Evolutionary conservation across 2,113 vertebrate species (phyloP).

Genomic region (Amphiprion ocellaris): DNA sequence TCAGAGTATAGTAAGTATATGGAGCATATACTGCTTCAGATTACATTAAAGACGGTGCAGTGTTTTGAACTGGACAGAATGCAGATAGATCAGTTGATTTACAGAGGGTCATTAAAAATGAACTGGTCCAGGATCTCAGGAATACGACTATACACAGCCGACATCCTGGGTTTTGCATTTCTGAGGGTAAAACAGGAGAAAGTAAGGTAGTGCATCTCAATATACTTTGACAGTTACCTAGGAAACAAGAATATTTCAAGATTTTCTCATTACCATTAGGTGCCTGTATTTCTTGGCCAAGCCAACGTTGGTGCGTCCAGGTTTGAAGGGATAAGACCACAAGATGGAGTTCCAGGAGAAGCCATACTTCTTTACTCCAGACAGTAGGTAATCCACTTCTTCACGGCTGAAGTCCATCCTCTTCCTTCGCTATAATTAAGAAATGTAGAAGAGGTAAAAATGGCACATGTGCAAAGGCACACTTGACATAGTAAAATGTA

Average conservation of each 20-base stretch:
- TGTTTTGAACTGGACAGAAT: not conserved
- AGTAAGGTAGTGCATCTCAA: not conserved
- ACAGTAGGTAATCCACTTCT: conserved; percentile 68
- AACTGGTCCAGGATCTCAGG: conserved; percentile 8
- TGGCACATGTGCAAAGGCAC: not conserved
- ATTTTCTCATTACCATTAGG: conserved; percentile 56
- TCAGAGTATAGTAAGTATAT: not conserved
- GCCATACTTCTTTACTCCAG: conserved; percentile 71
- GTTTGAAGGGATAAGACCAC: conserved; percentile 78
- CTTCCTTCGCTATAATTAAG: conserved; percentile 41
- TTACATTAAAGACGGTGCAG: not conserved
- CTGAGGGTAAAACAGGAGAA: conserved; percentile 39
- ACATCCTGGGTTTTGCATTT: conserved; percentile 11
- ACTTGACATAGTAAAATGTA: not conserved
- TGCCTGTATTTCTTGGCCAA: conserved; percentile 78
- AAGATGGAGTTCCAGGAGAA: conserved; percentile 81
- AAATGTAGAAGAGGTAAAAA: not conserved
- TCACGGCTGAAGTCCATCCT: conserved; percentile 72
- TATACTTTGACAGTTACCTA: not conserved
- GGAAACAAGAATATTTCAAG: not conserved
- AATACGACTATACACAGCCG: conserved; percentile 1
- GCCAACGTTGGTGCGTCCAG: conserved; percentile 74
- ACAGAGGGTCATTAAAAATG: not conserved
- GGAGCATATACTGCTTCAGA: not conserved
- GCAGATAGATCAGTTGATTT: conserved; percentile 1